These are phyloP conservation scores for Nyctibius bracteatus DNA, from an alignment of 2,113 vertebrate genomes.

Conservation along the genomic window DNA sequence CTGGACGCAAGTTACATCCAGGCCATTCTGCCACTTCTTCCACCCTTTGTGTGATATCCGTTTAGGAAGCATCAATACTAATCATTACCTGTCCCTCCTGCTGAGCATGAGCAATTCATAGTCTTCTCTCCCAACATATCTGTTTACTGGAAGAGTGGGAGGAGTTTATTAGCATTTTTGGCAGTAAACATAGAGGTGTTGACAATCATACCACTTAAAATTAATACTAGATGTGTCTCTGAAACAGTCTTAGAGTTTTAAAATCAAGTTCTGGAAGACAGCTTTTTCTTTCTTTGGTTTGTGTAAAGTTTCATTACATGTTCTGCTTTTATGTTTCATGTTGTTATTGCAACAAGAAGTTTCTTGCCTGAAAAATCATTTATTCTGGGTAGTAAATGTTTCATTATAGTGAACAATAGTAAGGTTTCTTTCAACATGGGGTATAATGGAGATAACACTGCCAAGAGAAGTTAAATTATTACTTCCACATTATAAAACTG, in stretches of 20 bases:
- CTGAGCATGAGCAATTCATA: background rate
- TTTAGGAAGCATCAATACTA: background rate
- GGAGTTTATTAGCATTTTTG: background rate
- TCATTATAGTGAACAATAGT: conserved; percentile 1
- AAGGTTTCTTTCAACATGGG: background rate
- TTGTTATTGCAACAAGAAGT: background rate
- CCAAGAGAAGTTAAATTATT: background rate
- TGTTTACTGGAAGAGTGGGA: background rate
- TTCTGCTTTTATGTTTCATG: background rate
- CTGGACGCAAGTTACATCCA: background rate
- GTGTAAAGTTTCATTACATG: background rate
- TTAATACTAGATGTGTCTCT: background rate
- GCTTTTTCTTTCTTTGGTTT: background rate
- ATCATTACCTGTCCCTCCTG: background rate
- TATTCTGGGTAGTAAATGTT: background rate
- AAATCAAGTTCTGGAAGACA: background rate
- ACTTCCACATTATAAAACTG: background rate
- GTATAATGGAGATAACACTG: background rate
- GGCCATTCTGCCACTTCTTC: background rate
- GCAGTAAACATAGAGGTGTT: background rate
- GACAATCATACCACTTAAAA: background rate
- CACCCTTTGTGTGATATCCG: background rate
- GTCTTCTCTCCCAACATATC: background rate
- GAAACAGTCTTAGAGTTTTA: background rate
- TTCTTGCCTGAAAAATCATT: conserved; percentile 24